A percentile compares a stretch with the other conserved stretches of the same genome.
Evolutionary conservation across 2,888 invertebrate species (phyloP).

Genomic region (Tigriopus californicus): DNA sequence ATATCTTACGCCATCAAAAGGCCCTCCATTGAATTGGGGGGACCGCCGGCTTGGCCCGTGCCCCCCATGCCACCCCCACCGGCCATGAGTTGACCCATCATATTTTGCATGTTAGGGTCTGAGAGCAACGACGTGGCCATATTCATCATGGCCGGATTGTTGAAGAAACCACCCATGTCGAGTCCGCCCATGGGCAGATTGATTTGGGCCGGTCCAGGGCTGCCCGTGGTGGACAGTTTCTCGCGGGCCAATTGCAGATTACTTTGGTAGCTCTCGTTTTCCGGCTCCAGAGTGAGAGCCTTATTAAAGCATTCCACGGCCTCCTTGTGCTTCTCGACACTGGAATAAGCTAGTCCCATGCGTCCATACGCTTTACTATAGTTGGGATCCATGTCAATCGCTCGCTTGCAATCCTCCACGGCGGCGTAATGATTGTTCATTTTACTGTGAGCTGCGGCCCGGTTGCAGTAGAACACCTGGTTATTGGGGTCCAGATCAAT

Average conservation of each 20-base stretch:
- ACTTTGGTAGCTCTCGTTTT: constrained; percentile 69
- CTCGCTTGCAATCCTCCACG: constrained; percentile 72
- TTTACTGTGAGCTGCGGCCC: constrained; percentile 87
- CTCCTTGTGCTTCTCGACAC: constrained; percentile 57
- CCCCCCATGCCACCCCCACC: background rate
- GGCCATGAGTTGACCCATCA: constrained; percentile 25
- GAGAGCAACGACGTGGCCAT: constrained; percentile 66
- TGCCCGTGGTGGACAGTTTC: constrained; percentile 27
- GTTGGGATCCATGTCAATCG: constrained; percentile 65
- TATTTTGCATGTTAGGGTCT: constrained; percentile 63
- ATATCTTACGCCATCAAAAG: constrained; percentile 35
- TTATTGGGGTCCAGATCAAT: constrained; percentile 68
- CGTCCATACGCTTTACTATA: constrained; percentile 48
- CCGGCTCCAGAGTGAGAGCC: constrained; percentile 75
- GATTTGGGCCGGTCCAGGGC: constrained; percentile 10
- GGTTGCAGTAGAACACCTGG: constrained; percentile 88
- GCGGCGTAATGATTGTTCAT: constrained; percentile 62
- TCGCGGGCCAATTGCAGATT: constrained; percentile 69
- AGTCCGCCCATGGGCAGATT: constrained; percentile 17
- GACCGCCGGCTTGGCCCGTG: constrained; percentile 10
- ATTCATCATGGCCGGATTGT: constrained; percentile 59
- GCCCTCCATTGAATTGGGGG: constrained; percentile 28
- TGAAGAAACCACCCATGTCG: constrained; percentile 46
- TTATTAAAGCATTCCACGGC: constrained; percentile 69
- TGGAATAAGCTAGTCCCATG: constrained; percentile 53